Evolutionary conservation across 2,797 vertebrate genomes (phyloP).

Genomic region (Karalla daura): DNA sequence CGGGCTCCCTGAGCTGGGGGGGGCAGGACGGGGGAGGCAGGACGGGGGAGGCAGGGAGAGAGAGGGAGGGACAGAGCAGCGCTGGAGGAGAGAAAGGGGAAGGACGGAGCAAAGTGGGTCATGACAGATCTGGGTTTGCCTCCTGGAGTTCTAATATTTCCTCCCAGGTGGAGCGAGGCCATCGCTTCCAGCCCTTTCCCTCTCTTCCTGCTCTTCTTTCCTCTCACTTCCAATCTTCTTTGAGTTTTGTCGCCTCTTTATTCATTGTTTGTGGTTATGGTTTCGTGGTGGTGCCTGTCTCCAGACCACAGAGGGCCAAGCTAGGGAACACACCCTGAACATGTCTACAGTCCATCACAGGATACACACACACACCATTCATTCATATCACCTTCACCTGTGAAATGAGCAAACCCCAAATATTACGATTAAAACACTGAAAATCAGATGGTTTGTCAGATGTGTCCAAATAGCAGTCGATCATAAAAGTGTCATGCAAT

Average conservation of each 20-base stretch:
- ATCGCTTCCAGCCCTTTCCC: background rate
- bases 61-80: background rate
- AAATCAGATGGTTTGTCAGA: no score
- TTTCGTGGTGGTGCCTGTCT: no score
- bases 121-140: constrained; percentile 61
- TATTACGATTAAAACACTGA: no score
- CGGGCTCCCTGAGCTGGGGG: background rate
- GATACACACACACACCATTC: no score
- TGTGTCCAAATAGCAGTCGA: no score
- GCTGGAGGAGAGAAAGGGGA: background rate
- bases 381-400: no score
- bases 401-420: no score
- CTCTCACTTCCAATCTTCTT: background rate
- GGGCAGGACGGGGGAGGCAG: background rate
- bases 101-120: constrained; percentile 70
- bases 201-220: background rate
- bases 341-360: no score
- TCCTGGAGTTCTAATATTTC: constrained; percentile 40
- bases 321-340: no score
- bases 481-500: no score
- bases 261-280: no score
- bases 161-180: constrained; percentile 33
- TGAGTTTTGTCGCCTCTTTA: background rate
- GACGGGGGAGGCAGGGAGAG: background rate
- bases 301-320: no score